A percentile compares a stretch with the other conserved stretches of the same genome.
These are phyloP conservation scores for Apamea anceps DNA, from an alignment of 2,888 invertebrate genomes.

Conservation along the genomic window DNA sequence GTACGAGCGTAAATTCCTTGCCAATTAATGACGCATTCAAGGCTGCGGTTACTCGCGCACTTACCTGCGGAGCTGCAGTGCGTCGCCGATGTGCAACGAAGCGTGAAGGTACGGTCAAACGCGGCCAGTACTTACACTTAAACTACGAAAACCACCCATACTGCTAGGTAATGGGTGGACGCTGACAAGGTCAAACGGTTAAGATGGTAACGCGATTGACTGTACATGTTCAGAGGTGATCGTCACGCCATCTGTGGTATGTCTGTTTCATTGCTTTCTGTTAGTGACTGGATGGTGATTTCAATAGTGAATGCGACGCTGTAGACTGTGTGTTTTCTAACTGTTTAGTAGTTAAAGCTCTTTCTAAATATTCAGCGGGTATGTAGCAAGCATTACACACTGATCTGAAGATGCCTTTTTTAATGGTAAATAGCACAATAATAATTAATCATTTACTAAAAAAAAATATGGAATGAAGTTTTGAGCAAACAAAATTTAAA, in stretches of 20 bases:
- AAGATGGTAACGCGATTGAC: background rate
- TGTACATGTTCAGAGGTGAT: background rate
- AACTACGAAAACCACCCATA: background rate
- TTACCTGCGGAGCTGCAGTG: conserved; percentile 23
- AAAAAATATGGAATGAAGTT: no score
- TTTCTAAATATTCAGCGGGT: background rate
- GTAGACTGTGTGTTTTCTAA: background rate
- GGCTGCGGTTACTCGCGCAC: conserved; percentile 34
- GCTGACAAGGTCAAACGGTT: background rate
- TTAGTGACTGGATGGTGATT: background rate
- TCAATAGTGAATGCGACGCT: background rate
- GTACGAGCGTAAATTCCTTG: conserved; percentile 8
- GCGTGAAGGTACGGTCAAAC: conserved; percentile 6
- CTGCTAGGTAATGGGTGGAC: background rate
- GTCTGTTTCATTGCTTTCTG: background rate
- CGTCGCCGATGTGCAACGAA: conserved; percentile 26
- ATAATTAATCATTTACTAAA: no score
- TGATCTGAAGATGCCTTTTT: no score
- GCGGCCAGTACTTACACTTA: background rate
- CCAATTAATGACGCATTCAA: conserved; percentile 37
- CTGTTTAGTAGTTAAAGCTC: background rate
- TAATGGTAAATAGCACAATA: no score
- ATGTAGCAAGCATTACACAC: no score
- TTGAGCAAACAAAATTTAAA: no score
- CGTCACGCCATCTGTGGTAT: conserved; percentile 7